Evolutionary conservation across 2,797 vertebrate species (phyloP), one percentile per base, ranked within the genome.

Genomic region (Halcyon smyrnensis): DNA sequence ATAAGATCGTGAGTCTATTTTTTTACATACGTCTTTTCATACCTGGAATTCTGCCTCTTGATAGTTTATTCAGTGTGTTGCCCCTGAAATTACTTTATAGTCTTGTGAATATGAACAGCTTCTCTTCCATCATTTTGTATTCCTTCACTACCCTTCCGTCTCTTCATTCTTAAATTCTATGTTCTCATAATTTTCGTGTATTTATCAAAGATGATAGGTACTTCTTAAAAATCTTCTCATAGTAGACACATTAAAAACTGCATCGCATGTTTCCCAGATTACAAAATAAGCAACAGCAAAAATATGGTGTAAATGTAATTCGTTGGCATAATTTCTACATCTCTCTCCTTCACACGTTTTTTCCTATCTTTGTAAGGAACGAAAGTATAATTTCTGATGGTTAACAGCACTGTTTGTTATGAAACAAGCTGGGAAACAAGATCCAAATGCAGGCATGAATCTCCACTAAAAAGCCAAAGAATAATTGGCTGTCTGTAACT

Each of bases 1-100:
- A 99, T 99, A 96, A 97, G 99, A 99, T 99, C 99, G 99, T 99
- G 98, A 98, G 99, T 97, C 89, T 84, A 43, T 93, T 96, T 92
- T 87, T 90, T 82, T 77, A 70, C 1, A 0, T 91, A 23, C 50
- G 73, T 15, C 59, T 85, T 89, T 79, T 69, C 65, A 19, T 77
- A 45, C 19, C 34, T 74, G 51, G 8, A 69, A 21, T 68, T 92
- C 30, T 87, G 19, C 32, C 16, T 71, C 51, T 79, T 70, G 8
- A 43, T 39, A 41, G 8, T 45, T 65, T 64, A 50, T 87, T 88
- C 30, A 83, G 0, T 51, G 20, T 53, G 21, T 73, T 91, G n/a
- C 21, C 30, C 19, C 20, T 57, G 11, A 39, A 59, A 76, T 80
- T 57, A 67, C 57, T 18, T 73, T 32, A 30, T 56, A 60, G 28